Percentiles rank a stretch among this genome's conserved stretches.
These are phyloP conservation scores for Petrolisthes cinctipes DNA, from an alignment of 2,888 invertebrate species.

Conservation along the genomic window DNA sequence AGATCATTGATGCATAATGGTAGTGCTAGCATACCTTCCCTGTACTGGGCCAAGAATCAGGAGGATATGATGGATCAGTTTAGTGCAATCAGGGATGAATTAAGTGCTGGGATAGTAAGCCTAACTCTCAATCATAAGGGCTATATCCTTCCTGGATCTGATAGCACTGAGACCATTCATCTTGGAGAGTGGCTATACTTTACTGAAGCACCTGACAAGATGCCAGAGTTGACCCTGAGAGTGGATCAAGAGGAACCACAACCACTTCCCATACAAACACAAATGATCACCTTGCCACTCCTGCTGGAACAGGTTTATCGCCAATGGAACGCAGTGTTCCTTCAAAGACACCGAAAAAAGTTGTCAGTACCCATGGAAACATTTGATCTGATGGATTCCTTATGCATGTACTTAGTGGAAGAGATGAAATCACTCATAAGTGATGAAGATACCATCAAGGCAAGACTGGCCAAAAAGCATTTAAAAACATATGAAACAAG, in stretches of 20 bases:
- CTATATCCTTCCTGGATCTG: constrained; percentile 35
- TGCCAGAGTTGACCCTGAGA: constrained; percentile 15
- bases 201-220: constrained; percentile 38
- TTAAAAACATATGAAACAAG: neutral
- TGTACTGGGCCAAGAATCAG: constrained; percentile 42
- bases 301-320: constrained; percentile 38
- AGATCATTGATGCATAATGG: constrained; percentile 59
- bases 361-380: constrained; percentile 32
- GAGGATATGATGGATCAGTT: constrained; percentile 29
- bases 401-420: constrained; percentile 8
- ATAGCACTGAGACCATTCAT: constrained; percentile 1
- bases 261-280: neutral
- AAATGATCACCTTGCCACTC: neutral
- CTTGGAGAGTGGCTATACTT: constrained; percentile 52
- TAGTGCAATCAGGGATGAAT: constrained; percentile 22
- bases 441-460: constrained; percentile 1
- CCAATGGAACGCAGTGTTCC: constrained; percentile 54
- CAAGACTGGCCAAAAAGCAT: constrained; percentile 20
- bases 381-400: constrained; percentile 56
- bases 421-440: neutral
- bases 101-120: constrained; percentile 3
- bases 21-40: constrained; percentile 43
- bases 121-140: constrained; percentile 39
- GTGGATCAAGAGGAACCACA: constrained; percentile 21
- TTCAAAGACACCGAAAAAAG: constrained; percentile 55